Percentiles rank a stretch among this genome's conserved stretches.
These are phyloP conservation scores for Elysia crispata DNA, from an alignment of 2,888 invertebrate genomes.

Conservation along the genomic window DNA sequence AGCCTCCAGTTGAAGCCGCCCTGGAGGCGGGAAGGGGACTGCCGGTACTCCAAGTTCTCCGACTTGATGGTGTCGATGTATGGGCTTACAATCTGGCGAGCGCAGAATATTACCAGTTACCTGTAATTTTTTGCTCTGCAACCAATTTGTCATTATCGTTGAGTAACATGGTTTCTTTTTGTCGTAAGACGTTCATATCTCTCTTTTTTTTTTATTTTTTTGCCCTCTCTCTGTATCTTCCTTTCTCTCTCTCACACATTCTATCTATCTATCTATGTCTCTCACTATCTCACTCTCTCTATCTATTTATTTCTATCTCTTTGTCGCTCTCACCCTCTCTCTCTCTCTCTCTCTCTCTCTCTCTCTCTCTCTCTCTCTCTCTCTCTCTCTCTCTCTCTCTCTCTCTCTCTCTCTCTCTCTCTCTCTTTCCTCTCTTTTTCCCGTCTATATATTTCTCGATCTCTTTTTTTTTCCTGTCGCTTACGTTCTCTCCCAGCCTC, in stretches of 20 bases:
- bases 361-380: conserved; percentile 23
- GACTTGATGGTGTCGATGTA: conserved; percentile 58
- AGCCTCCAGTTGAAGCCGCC: conserved; percentile 83
- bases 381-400: conserved; percentile 31
- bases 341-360: background rate
- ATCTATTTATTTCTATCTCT: background rate
- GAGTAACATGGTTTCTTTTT: background rate
- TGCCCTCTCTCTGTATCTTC: too few species aligned
- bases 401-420: conserved; percentile 32
- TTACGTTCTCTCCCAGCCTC: too few species aligned
- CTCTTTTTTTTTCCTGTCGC: too few species aligned
- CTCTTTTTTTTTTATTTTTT: too few species aligned
- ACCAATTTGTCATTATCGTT: background rate
- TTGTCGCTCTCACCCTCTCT: background rate
- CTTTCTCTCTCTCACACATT: background rate
- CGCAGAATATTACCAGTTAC: background rate
- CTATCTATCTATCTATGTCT: conserved; percentile 13
- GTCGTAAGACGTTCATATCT: too few species aligned
- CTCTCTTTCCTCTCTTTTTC: conserved; percentile 39
- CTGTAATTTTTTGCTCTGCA: background rate
- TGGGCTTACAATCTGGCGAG: conserved; percentile 55
- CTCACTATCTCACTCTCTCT: conserved; percentile 18
- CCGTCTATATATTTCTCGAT: background rate
- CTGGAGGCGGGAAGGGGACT: conserved; percentile 51
- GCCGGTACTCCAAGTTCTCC: conserved; percentile 55